phyloP scores from a whole-genome alignment of 2,113 vertebrate genomes.

The Noctilio leporinus region DNA sequence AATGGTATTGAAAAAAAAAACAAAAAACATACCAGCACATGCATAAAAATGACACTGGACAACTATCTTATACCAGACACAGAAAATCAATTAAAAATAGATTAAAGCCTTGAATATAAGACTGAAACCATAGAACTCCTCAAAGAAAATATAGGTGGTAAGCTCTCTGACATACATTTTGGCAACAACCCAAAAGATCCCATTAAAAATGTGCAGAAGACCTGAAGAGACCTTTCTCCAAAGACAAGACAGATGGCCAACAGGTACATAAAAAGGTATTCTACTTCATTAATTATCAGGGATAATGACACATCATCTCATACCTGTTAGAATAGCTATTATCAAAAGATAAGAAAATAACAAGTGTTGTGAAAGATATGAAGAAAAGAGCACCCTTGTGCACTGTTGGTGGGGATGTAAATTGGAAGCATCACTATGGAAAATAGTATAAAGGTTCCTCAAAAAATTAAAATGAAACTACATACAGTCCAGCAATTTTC shows the following conservation, averaged over 20 bases:
- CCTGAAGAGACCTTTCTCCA: not conserved
- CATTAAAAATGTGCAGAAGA: too few relatives aligned
- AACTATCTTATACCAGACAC: not conserved
- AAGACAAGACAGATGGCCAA: not conserved
- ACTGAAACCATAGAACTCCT: too few relatives aligned
- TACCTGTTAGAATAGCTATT: not conserved
- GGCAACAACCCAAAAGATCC: not conserved
- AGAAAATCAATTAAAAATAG: too few relatives aligned
- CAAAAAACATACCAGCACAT: too few relatives aligned
- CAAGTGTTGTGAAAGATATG: not conserved
- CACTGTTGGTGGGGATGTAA: too few relatives aligned
- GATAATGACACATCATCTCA: not conserved
- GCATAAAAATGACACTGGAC: not conserved
- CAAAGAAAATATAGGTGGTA: too few relatives aligned
- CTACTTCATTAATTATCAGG: not conserved
- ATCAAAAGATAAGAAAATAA: not conserved
- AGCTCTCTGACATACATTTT: not conserved
- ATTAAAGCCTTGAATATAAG: too few relatives aligned
- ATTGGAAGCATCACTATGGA: too few relatives aligned
- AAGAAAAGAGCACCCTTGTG: not conserved
- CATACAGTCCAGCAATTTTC: not conserved
- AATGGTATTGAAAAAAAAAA: too few relatives aligned
- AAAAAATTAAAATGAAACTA: not conserved
- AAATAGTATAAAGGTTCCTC: too few relatives aligned
- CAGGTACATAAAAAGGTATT: too few relatives aligned